Conservation (phyloP, 1,140 invertebrate genomes). For the Saccostrea echinata region DNA sequence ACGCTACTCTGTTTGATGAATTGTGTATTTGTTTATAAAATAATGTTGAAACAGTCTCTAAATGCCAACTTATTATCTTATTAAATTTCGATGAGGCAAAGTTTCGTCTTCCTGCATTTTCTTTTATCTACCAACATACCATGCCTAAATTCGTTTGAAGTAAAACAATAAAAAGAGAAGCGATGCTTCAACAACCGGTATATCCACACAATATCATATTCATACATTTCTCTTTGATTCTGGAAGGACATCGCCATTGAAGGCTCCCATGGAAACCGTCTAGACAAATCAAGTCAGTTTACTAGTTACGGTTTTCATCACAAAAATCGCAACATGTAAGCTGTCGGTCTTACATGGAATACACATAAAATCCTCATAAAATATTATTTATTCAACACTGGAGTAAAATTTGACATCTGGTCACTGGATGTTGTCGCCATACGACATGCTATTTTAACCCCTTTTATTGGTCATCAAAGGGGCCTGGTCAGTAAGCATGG, state of each 20-base stretch:
- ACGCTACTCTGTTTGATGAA: too few relatives aligned
- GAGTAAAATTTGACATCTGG: conserved; percentile 27
- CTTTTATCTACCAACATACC: background rate
- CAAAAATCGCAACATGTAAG: background rate
- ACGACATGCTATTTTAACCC: background rate
- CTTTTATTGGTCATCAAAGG: conserved; percentile 13
- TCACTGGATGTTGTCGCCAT: background rate
- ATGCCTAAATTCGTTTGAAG: background rate
- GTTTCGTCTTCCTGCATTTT: background rate
- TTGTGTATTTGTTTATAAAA: too few relatives aligned
- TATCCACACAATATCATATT: background rate
- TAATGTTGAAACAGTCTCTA: too few relatives aligned
- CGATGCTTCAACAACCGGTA: background rate
- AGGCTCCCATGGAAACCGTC: background rate
- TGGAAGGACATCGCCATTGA: background rate
- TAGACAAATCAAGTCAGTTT: background rate
- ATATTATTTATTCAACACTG: conserved; percentile 35
- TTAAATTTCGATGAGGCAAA: background rate
- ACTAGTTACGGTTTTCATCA: background rate
- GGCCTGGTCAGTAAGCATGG: background rate
- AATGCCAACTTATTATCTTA: too few relatives aligned
- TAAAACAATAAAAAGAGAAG: background rate
- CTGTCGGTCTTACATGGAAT: conserved; percentile 1
- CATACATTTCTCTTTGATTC: background rate
- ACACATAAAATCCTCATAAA: conserved; percentile 15